These are phyloP conservation scores for Phataginus tricuspis DNA, from an alignment of 2,797 vertebrate species.

Conservation along the genomic window DNA sequence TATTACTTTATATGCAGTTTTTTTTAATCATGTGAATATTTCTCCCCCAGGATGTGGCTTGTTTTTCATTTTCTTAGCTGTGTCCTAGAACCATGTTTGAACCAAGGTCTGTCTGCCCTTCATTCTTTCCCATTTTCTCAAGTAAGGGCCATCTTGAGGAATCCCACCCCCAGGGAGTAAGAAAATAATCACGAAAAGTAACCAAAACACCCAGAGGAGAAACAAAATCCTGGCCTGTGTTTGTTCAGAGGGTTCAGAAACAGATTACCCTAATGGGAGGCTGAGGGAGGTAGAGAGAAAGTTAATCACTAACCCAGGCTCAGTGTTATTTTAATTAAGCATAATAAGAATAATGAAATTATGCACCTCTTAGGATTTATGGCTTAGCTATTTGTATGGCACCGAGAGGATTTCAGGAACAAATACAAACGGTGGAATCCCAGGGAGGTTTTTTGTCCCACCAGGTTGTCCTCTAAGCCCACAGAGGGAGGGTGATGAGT, in stretches of 20 bases:
- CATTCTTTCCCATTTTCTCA: neutral
- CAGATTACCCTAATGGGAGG: conserved; percentile 22
- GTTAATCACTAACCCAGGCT: conserved; percentile 26
- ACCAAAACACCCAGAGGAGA: neutral
- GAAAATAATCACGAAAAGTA: neutral
- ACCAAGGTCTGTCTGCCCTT: neutral
- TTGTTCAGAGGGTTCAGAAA: neutral
- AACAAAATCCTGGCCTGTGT: neutral
- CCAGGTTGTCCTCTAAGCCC: neutral
- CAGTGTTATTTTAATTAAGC: conserved; percentile 52
- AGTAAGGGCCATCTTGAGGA: neutral
- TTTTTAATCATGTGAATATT: neutral
- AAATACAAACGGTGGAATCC: neutral
- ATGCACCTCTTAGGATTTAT: conserved; percentile 10
- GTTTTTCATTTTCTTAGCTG: neutral
- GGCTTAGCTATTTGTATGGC: neutral
- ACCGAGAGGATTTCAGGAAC: neutral
- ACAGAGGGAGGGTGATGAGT: neutral
- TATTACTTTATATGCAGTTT: no score
- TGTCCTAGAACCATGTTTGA: neutral
- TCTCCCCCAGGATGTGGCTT: neutral
- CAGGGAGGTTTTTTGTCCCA: neutral
- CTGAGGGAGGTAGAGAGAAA: neutral
- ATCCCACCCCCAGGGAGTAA: neutral
- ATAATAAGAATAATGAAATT: conserved; percentile 51